A percentile compares a stretch with the other conserved stretches of the same genome.
phyloP scores from a whole-genome alignment of 2,797 vertebrate species.

The Rhynchotus rufescens region DNA sequence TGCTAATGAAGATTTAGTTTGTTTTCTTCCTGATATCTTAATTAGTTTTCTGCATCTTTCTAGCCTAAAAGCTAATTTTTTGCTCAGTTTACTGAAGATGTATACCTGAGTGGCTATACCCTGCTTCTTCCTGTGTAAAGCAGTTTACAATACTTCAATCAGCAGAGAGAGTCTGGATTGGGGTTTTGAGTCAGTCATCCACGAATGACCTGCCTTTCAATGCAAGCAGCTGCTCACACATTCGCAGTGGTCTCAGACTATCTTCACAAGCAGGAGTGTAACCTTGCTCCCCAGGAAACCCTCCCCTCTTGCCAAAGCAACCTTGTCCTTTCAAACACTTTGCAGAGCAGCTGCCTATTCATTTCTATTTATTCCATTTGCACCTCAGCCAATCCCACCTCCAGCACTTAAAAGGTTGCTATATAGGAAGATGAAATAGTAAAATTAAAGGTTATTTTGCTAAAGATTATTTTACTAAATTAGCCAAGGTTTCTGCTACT shows the following conservation, averaged over 20 bases:
- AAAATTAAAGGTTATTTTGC: background rate
- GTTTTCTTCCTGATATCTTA: background rate
- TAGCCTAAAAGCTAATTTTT: background rate
- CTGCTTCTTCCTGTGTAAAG: background rate
- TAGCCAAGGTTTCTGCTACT: background rate
- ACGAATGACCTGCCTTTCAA: background rate
- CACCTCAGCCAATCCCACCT: background rate
- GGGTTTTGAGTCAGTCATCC: background rate
- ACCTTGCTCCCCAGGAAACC: background rate
- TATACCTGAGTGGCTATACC: background rate
- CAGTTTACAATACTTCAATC: background rate
- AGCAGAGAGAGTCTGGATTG: background rate
- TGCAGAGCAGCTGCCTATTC: background rate
- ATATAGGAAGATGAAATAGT: background rate
- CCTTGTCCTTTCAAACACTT: background rate
- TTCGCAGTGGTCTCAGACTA: background rate
- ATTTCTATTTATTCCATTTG: background rate
- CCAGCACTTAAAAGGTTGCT: background rate
- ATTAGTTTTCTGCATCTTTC: background rate
- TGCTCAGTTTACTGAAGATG: background rate
- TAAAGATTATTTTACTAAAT: too few species aligned
- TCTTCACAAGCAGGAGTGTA: background rate
- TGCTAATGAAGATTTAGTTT: background rate
- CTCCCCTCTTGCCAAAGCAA: background rate
- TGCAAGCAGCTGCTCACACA: background rate